phyloP scores from a whole-genome alignment of 2,797 vertebrate species.

The Pseudomugil tenellus region DNA sequence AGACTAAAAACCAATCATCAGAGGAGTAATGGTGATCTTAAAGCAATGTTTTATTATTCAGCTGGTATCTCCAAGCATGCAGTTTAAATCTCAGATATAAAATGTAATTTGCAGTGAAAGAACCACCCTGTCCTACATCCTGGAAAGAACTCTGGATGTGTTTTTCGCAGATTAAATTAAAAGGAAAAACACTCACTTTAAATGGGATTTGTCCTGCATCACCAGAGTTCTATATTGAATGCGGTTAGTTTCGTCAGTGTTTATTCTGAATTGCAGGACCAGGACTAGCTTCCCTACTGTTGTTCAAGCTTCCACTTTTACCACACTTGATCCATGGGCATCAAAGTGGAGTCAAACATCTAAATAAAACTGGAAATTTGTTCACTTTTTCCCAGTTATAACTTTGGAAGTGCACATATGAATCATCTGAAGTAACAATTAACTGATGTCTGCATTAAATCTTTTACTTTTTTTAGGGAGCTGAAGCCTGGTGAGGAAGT shows the following conservation, averaged over 20 bases:
- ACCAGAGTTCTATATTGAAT: not conserved
- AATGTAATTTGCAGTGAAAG: no score
- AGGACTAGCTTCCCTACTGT: not conserved
- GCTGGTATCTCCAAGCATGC: no score
- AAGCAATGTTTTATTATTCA: no score
- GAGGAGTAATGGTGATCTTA: no score
- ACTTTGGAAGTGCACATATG: not conserved
- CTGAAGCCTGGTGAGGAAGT: conserved; percentile 89
- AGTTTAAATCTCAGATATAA: no score
- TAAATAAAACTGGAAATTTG: no score
- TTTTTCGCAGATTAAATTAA: no score
- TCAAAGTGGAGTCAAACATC: no score
- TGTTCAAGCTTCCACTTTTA: not conserved
- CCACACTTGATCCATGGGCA: not conserved
- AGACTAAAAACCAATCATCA: no score
- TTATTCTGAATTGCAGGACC: not conserved
- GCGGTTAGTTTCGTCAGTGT: not conserved
- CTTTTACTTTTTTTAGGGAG: conserved; percentile 80
- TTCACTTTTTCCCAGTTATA: not conserved
- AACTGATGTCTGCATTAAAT: not conserved
- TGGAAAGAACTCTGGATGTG: no score
- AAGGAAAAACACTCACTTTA: no score
- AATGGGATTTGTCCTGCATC: not conserved
- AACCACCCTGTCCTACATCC: no score
- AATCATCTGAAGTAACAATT: not conserved